A percentile compares a stretch with the other conserved stretches of the same genome.
Evolutionary conservation across 2,888 invertebrate genomes (phyloP).

Genomic region (Lasioglossum calceatum): DNA sequence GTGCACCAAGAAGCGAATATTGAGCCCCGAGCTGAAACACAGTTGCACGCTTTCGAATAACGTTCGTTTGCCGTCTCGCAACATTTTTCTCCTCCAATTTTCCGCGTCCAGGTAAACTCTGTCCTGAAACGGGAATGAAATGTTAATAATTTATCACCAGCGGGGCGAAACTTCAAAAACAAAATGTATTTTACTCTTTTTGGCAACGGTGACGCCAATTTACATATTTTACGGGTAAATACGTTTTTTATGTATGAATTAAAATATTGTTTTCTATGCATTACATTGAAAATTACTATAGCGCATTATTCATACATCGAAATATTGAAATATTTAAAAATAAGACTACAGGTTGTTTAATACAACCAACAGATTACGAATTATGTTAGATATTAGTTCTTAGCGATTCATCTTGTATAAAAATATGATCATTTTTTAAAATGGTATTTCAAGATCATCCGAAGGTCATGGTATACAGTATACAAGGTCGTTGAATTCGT

Average conservation of each 20-base stretch:
- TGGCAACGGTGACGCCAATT: background rate
- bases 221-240: background rate
- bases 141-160: background rate
- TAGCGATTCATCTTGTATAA: too few species aligned
- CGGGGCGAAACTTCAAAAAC: background rate
- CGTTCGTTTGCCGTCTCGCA: background rate
- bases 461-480: too few species aligned
- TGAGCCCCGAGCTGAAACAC: background rate
- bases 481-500: too few species aligned
- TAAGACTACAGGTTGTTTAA: too few species aligned
- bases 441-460: too few species aligned
- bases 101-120: too few species aligned
- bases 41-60: background rate
- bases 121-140: background rate
- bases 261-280: too few species aligned
- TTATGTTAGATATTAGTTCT: too few species aligned
- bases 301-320: background rate
- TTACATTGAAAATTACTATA: background rate
- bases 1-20: slow-evolving; percentile 7
- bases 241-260: background rate
- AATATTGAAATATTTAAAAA: too few species aligned
- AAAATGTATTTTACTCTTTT: background rate
- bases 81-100: background rate
- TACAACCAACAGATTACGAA: too few species aligned
- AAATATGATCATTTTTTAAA: too few species aligned